A percentile compares a stretch with the other conserved stretches of the same genome.
phyloP scores from a whole-genome alignment of 2,113 vertebrate genomes.

The Azemiops feae region DNA sequence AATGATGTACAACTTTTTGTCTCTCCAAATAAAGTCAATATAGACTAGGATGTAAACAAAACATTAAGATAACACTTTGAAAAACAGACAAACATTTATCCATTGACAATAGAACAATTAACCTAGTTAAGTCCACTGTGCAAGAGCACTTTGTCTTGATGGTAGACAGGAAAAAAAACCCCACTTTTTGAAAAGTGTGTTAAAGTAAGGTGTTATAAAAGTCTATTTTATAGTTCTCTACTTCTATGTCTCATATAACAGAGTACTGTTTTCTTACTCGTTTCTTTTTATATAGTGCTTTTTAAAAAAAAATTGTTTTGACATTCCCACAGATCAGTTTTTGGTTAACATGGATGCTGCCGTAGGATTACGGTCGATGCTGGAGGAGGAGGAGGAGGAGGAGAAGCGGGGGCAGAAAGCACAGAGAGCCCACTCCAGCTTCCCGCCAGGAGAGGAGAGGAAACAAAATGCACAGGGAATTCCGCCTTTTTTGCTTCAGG shows the following conservation, averaged over 20 bases:
- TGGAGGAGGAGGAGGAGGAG: constrained; percentile 82
- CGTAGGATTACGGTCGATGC: constrained; percentile 88
- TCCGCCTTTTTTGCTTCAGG: constrained; percentile 82
- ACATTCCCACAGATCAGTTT: constrained; percentile 74
- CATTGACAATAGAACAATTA: constrained; percentile 76
- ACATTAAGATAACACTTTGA: constrained; percentile 81
- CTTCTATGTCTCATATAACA: constrained; percentile 72
- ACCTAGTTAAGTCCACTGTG: constrained; percentile 67
- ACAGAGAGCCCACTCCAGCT: constrained; percentile 84
- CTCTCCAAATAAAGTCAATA: constrained; percentile 77
- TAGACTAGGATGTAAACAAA: constrained; percentile 83
- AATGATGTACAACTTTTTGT: constrained; percentile 67
- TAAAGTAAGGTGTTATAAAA: constrained; percentile 75
- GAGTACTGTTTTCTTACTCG: constrained; percentile 65
- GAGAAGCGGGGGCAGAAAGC: constrained; percentile 64
- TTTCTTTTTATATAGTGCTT: constrained; percentile 71
- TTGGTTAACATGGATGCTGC: constrained; percentile 87
- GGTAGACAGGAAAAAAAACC: constrained; percentile 64
- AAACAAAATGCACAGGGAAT: constrained; percentile 73
- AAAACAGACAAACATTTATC: constrained; percentile 73
- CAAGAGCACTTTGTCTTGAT: constrained; percentile 66
- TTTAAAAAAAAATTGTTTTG: constrained; percentile 46
- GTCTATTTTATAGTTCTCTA: constrained; percentile 69
- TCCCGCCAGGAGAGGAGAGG: constrained; percentile 72
- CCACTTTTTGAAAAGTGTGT: constrained; percentile 64